phyloP scores from a whole-genome alignment of 2,888 invertebrate species.

The Candidula unifasciata region DNA sequence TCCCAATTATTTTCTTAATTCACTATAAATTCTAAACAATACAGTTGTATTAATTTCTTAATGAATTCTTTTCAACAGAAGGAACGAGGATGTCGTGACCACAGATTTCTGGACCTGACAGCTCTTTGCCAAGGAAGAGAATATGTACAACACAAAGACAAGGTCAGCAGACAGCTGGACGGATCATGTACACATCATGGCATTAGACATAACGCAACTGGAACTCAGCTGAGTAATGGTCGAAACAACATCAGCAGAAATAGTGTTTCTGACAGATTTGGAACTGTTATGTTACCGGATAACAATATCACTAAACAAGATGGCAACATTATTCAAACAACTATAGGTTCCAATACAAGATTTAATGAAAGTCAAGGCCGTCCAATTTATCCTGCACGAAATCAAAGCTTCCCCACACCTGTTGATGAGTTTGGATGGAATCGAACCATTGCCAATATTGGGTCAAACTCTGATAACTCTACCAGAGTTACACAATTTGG shows the following conservation, averaged over 20 bases:
- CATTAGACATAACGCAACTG: background rate
- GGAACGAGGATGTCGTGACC: background rate
- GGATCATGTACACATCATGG: constrained; percentile 9
- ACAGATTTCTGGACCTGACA: background rate
- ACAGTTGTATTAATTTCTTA: background rate
- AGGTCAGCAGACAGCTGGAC: constrained; percentile 2
- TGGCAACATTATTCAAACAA: background rate
- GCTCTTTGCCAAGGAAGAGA: background rate
- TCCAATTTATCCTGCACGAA: background rate
- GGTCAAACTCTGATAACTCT: background rate
- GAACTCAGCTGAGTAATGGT: background rate
- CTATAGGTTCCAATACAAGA: background rate
- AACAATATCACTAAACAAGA: background rate
- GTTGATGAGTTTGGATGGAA: background rate
- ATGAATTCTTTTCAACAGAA: background rate
- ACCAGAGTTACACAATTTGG: background rate
- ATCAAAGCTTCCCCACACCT: background rate
- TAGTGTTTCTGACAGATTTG: background rate
- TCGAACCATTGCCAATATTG: background rate
- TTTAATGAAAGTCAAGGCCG: background rate
- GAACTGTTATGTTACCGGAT: background rate
- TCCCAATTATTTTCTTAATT: no score
- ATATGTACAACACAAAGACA: constrained; percentile 33
- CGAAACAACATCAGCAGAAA: background rate
- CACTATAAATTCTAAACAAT: no score